Evolutionary conservation across 2,888 invertebrate species (phyloP).

Genomic region (Ramazzottius varieornatus): DNA sequence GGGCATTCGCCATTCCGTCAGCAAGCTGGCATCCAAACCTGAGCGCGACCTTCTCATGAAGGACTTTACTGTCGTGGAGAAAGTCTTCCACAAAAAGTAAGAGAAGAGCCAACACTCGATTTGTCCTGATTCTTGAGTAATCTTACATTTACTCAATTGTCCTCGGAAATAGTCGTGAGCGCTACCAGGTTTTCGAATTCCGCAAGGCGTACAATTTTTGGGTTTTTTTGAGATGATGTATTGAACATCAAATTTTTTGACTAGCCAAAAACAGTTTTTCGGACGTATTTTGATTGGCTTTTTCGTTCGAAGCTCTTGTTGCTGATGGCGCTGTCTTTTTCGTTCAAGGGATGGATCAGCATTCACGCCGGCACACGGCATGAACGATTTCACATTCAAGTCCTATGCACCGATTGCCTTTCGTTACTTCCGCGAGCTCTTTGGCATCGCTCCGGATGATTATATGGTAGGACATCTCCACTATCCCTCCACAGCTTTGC

Average conservation of each 20-base stretch:
- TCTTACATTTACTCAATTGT: too few species aligned
- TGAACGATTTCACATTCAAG: constrained; percentile 28
- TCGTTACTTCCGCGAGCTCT: constrained; percentile 28
- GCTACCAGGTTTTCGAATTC: too few species aligned
- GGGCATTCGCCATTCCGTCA: constrained; percentile 28
- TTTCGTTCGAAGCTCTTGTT: too few species aligned
- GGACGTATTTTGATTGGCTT: too few species aligned
- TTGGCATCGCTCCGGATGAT: constrained; percentile 28
- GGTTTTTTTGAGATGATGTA: too few species aligned
- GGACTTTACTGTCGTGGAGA: constrained; percentile 28
- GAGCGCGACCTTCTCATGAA: constrained; percentile 28
- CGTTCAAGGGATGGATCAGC: constrained; percentile 21
- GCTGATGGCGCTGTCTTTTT: too few species aligned
- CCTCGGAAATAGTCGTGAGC: too few species aligned
- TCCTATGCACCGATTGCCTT: constrained; percentile 31
- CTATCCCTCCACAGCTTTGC: neutral
- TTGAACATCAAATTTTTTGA: too few species aligned
- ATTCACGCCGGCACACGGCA: constrained; percentile 27
- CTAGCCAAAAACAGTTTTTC: too few species aligned
- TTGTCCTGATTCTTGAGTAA: too few species aligned
- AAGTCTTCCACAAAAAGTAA: constrained; percentile 27
- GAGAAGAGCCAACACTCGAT: constrained; percentile 9
- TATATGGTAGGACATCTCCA: constrained; percentile 28
- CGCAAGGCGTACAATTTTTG: too few species aligned
- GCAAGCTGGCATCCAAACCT: constrained; percentile 24